These are phyloP conservation scores for Pantherophis alleghaniensis DNA, from an alignment of 2,797 vertebrate genomes.

Conservation along the genomic window DNA sequence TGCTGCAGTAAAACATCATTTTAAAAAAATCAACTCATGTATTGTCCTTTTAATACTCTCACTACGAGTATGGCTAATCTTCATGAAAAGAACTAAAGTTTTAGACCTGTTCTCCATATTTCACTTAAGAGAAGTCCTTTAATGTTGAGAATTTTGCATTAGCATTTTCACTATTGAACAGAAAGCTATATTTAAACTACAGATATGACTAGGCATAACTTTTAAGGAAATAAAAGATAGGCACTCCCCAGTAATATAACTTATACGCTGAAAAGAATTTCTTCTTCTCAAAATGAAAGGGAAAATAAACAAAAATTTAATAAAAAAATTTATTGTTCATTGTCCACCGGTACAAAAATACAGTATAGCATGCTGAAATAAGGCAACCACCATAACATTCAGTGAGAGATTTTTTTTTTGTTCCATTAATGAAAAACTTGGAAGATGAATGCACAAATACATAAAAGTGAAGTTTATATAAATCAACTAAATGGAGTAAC, in stretches of 20 bases:
- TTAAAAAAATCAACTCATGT: not conserved
- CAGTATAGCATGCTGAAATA: constrained; percentile 71
- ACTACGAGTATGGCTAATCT: not conserved
- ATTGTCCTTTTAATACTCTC: not conserved
- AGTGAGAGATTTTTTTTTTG: constrained; percentile 47
- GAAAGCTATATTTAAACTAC: not conserved
- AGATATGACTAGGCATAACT: not conserved
- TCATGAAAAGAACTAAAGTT: constrained; percentile 10
- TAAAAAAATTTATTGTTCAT: constrained; percentile 63
- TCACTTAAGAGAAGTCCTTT: not conserved
- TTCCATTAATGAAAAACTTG: constrained; percentile 50
- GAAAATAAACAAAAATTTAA: constrained; percentile 53
- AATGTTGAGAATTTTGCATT: not conserved
- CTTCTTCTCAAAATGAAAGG: constrained; percentile 31
- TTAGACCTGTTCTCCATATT: not conserved
- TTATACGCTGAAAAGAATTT: fast-evolving
- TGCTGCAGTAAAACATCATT: not conserved
- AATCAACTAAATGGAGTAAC: constrained; percentile 46
- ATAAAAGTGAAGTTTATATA: constrained; percentile 33
- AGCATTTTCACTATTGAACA: not conserved
- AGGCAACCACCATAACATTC: constrained; percentile 69
- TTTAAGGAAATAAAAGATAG: not conserved
- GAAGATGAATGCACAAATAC: constrained; percentile 52
- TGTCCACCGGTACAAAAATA: constrained; percentile 74
- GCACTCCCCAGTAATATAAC: not conserved